phyloP scores from a whole-genome alignment of 1,140 invertebrate species.

The Papilio xuthus region DNA sequence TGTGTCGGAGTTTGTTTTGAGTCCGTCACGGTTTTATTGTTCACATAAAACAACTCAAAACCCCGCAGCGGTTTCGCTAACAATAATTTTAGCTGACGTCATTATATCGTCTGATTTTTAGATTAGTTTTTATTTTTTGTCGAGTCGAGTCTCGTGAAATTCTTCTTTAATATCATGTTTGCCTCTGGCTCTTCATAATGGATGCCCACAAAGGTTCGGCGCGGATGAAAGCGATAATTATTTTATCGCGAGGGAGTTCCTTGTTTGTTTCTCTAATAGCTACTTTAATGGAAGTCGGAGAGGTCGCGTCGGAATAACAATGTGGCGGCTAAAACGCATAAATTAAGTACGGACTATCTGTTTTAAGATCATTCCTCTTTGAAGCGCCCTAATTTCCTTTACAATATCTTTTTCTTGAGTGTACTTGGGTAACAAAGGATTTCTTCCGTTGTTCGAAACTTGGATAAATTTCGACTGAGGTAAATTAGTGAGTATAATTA shows the following conservation, averaged over 20 bases:
- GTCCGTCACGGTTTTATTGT: constrained; percentile 67
- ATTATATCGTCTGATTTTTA: constrained; percentile 71
- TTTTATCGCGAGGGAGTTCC: constrained; percentile 76
- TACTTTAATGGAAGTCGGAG: constrained; percentile 76
- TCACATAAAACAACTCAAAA: constrained; percentile 54
- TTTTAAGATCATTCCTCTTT: constrained; percentile 57
- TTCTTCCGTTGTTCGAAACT: constrained; percentile 12
- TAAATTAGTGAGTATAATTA: constrained; percentile 8
- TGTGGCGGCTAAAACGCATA: constrained; percentile 65
- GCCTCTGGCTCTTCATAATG: constrained; percentile 57
- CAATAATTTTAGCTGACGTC: constrained; percentile 74
- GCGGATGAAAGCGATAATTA: constrained; percentile 79
- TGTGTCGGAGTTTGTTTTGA: constrained; percentile 72
- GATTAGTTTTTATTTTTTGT: constrained; percentile 68
- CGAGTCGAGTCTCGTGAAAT: constrained; percentile 61
- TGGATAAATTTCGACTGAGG: background rate
- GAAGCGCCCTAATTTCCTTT: constrained; percentile 47
- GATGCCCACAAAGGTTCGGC: constrained; percentile 63
- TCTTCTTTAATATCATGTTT: constrained; percentile 72
- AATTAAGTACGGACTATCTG: constrained; percentile 67
- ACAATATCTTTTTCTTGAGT: constrained; percentile 38
- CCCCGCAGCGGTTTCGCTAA: constrained; percentile 49
- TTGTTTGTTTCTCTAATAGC: constrained; percentile 81
- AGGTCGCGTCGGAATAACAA: constrained; percentile 68
- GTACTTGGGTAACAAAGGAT: constrained; percentile 35